These are phyloP conservation scores for Scelioninae gen. 1 DNA, from an alignment of 2,888 invertebrate species.

Conservation along the genomic window DNA sequence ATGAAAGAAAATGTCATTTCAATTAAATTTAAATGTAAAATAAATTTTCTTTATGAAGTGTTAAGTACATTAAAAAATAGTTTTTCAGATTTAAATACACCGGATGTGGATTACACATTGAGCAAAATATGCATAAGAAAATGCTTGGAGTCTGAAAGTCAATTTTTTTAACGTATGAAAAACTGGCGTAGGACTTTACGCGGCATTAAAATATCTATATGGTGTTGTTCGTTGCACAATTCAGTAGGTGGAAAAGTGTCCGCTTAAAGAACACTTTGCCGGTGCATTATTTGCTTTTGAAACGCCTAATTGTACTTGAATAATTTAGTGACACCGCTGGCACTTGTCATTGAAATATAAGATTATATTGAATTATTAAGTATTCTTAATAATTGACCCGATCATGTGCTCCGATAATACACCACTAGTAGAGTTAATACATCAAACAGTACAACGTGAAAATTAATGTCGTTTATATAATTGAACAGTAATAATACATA, in stretches of 20 bases:
- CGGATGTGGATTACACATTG: conserved; percentile 30
- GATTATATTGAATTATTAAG: no score
- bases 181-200: conserved; percentile 60
- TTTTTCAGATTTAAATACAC: conserved; percentile 4
- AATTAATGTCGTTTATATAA: no score
- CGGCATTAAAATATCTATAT: conserved; percentile 39
- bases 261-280: conserved; percentile 30
- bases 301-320: conserved; percentile 53
- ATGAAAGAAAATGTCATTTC: not conserved
- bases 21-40: not conserved
- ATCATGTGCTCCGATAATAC: conserved; percentile 6
- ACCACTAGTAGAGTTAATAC: not conserved
- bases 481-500: not conserved
- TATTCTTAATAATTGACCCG: not conserved
- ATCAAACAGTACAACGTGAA: not conserved
- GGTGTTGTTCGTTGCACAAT: conserved; percentile 45
- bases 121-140: conserved; percentile 56
- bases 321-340: conserved; percentile 28
- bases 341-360: conserved; percentile 35
- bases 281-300: conserved; percentile 51
- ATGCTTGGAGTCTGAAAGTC: conserved; percentile 26
- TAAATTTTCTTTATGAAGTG: not conserved
- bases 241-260: conserved; percentile 59
- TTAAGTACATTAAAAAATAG: not conserved
- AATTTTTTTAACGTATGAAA: conserved; percentile 44